Evolutionary conservation across 2,888 invertebrate genomes (phyloP).

Genomic region (Carcina quercana): DNA sequence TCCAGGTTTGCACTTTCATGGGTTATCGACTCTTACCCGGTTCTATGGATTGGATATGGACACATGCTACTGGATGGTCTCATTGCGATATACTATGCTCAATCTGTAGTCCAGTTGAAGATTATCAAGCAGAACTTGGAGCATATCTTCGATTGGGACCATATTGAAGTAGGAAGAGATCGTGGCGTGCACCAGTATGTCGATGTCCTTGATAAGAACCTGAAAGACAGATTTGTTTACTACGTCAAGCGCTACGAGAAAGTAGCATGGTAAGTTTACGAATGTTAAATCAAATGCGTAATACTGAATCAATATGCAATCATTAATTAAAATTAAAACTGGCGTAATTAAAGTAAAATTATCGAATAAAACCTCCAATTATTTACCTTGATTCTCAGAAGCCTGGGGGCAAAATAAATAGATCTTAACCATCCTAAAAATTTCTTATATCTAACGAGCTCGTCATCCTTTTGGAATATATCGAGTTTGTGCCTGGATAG

Average conservation of each 20-base stretch:
- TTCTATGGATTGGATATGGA: conserved; percentile 28
- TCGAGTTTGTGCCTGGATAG: too few relatives aligned
- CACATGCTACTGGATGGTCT: conserved; percentile 29
- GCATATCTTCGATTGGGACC: conserved; percentile 19
- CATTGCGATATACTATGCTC: conserved; percentile 30
- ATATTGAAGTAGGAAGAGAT: not conserved
- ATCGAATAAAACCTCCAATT: too few relatives aligned
- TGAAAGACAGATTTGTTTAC: conserved; percentile 23
- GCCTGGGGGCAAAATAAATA: too few relatives aligned
- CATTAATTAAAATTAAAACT: too few relatives aligned
- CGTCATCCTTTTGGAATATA: too few relatives aligned
- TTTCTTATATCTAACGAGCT: too few relatives aligned
- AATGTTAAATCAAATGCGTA: too few relatives aligned
- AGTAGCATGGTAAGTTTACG: conserved; percentile 26
- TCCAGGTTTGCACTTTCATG: conserved; percentile 26
- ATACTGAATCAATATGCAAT: too few relatives aligned
- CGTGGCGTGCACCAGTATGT: conserved; percentile 11
- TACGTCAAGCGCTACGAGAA: conserved; percentile 31
- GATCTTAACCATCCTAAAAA: too few relatives aligned
- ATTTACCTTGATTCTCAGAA: too few relatives aligned
- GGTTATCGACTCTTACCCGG: conserved; percentile 15
- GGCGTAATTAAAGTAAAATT: too few relatives aligned
- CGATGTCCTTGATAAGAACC: conserved; percentile 19
- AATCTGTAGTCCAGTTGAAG: conserved; percentile 32
- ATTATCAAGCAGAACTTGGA: conserved; percentile 33